Evolutionary conservation across 2,888 invertebrate genomes (phyloP).

Genomic region (Odontocolon sp.): DNA sequence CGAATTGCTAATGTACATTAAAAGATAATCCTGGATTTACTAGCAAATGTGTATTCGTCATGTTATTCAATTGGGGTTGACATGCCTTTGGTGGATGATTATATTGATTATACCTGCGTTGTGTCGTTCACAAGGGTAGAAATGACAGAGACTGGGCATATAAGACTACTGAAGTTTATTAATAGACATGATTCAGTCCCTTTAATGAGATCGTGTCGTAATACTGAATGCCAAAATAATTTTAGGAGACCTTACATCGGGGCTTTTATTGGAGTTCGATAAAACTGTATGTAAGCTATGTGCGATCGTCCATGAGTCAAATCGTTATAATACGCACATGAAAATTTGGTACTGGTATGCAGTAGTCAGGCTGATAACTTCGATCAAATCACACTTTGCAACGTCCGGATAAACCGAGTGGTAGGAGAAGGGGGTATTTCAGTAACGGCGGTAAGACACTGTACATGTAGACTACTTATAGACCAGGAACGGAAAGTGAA

Average conservation of each 20-base stretch:
- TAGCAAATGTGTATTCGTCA: neutral
- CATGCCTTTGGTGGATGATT: neutral
- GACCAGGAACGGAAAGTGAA: constrained; percentile 21
- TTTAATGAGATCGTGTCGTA: neutral
- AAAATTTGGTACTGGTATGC: no score
- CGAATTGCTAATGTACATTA: no score
- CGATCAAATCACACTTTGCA: no score
- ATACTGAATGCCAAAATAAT: constrained; percentile 3
- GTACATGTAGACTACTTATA: constrained; percentile 16
- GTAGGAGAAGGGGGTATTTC: no score
- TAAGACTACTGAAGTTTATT: neutral
- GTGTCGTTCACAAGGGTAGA: no score
- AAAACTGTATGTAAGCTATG: neutral
- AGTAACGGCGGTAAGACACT: constrained; percentile 27
- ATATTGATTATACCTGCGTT: no score
- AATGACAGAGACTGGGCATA: no score
- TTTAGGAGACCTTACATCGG: neutral
- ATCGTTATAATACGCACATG: no score
- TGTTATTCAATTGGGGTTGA: constrained; percentile 4
- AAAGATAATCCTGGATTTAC: no score
- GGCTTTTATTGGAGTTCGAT: neutral
- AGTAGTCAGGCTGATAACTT: constrained; percentile 27
- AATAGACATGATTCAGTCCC: constrained; percentile 6
- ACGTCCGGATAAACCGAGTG: no score
- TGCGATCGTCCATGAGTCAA: neutral